Base-by-base conservation (phyloP, 2,797 vertebrate genomes). In the Enteromius anoplus region DNA sequence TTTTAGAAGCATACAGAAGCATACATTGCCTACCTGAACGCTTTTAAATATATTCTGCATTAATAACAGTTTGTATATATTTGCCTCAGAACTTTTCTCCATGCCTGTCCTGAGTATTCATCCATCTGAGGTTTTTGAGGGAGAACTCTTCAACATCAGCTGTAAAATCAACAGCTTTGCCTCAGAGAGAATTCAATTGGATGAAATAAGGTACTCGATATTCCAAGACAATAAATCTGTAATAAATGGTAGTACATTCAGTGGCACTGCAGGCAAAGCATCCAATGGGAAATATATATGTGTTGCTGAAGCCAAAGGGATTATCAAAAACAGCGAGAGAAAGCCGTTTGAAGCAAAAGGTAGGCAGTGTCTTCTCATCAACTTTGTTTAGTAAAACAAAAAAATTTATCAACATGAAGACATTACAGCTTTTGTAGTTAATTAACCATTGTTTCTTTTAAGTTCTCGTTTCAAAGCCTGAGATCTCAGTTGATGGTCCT, bases 61-160 rank as follows among this genome's bases (percentile, higher is more conserved):
- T 34, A 9, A 64, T 78, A 65, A 78, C 17, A n/a, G 32, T 12
- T 49, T 65, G 9, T 15, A 29, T 78, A 47, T 78, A 65, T 60
- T 49, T 71, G 21, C 58, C 15, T 72, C 91, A 95, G 95, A 94
- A 83, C 88, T 95, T 51, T 95, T 95, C 83, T 95, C 94, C 1
- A 68, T 19, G 10, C 95, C 95, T 12, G 88, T 77, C 0, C 86
- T 95, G 84, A 90, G 55, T 40, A 81, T 92, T 82, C 78, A 55
- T 15, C 92, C 93, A 0, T 2, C 9, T 0, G 88, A 92, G 58
- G 91, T 94, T 66, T 95, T 95, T 84, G 90, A 92, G 78, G 84
- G 0, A 8, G 89, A 94, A 3, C 0, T 0, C 0, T 89, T 95
- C 53, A 87, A 0, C 0, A 60, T 95, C 1, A 89, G 32, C 37